Evolutionary conservation across 2,888 invertebrate species (phyloP).

Genomic region (Thelaira solivaga): DNA sequence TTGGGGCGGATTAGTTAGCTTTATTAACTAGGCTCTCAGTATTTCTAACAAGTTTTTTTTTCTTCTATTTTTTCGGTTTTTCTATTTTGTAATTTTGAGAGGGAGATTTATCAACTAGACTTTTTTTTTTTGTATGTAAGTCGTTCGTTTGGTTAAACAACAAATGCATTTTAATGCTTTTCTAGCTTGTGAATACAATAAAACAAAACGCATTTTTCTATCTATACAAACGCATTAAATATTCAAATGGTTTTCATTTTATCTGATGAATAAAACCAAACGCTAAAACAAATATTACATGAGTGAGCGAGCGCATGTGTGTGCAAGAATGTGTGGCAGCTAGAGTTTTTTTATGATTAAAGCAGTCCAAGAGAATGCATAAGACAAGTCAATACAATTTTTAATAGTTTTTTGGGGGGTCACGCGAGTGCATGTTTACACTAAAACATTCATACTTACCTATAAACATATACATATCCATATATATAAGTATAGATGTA

Average conservation of each 20-base stretch:
- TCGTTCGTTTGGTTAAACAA: slow-evolving; percentile 9
- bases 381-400: too few species aligned
- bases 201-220: slow-evolving; percentile 34
- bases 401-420: too few species aligned
- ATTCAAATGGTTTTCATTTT: slow-evolving; percentile 40
- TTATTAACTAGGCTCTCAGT: slow-evolving; percentile 51
- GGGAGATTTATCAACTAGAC: slow-evolving; percentile 2
- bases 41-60: slow-evolving; percentile 35
- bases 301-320: neutral
- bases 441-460: too few species aligned
- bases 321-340: neutral
- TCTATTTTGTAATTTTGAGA: neutral
- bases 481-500: too few species aligned
- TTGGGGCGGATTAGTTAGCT: slow-evolving; percentile 56
- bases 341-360: slow-evolving; percentile 4
- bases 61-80: neutral
- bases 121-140: neutral
- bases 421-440: too few species aligned
- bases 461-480: too few species aligned
- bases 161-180: slow-evolving; percentile 37
- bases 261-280: slow-evolving; percentile 36
- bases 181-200: slow-evolving; percentile 23
- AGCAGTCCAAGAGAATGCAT: too few species aligned
- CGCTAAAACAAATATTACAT: neutral
- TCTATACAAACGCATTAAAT: slow-evolving; percentile 25